phyloP scores from a whole-genome alignment of 2,113 vertebrate genomes.

The Oceanodroma tethys region DNA sequence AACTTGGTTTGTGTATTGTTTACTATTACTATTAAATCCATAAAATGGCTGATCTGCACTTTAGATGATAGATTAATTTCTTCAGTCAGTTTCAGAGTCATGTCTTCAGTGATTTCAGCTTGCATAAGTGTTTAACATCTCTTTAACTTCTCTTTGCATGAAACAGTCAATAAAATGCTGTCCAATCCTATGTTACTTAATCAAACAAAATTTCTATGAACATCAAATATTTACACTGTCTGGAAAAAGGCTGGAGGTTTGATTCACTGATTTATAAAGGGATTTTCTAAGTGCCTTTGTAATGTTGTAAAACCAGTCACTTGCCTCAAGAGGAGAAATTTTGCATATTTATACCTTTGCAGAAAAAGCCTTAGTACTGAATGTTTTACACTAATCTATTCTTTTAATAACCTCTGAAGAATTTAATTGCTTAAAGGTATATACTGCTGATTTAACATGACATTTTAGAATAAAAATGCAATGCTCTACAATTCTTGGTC shows the following conservation, averaged over 20 bases:
- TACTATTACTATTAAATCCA: background rate
- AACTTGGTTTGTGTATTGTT: background rate
- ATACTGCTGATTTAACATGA: background rate
- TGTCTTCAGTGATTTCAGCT: background rate
- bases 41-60: background rate
- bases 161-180: background rate
- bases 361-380: background rate
- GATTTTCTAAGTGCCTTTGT: background rate
- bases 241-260: background rate
- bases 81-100: background rate
- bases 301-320: background rate
- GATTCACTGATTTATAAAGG: background rate
- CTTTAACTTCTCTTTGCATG: background rate
- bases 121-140: background rate
- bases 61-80: background rate
- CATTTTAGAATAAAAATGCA: background rate
- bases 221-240: background rate
- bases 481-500: background rate
- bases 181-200: background rate
- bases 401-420: background rate
- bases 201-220: background rate
- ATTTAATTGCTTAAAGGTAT: background rate
- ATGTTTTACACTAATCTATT: background rate
- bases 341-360: background rate
- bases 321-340: background rate